phyloP scores from a whole-genome alignment of 2,113 vertebrate genomes.

The Platysteira castanea region DNA sequence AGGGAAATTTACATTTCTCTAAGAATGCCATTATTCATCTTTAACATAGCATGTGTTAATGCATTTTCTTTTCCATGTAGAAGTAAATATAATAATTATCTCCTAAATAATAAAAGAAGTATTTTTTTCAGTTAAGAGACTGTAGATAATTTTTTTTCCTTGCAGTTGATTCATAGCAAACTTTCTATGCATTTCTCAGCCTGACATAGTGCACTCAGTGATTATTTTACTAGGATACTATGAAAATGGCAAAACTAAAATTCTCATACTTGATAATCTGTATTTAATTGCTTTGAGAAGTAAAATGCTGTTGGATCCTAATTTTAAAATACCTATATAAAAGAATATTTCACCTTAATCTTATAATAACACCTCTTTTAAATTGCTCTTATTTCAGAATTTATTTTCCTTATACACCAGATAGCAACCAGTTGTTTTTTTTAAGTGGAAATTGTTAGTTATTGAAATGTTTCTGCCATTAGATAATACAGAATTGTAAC shows the following conservation, averaged over 20 bases:
- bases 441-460: background rate
- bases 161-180: background rate
- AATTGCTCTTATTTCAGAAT: background rate
- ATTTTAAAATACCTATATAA: background rate
- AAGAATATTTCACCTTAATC: background rate
- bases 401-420: background rate
- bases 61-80: background rate
- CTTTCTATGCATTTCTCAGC: background rate
- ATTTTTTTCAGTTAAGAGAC: background rate
- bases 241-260: background rate
- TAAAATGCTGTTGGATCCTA: background rate
- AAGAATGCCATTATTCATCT: background rate
- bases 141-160: background rate
- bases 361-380: background rate
- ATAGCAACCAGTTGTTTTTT: background rate
- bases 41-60: background rate
- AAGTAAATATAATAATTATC: background rate
- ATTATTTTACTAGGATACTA: background rate
- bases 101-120: background rate
- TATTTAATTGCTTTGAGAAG: background rate
- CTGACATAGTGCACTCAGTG: background rate
- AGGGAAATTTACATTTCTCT: background rate
- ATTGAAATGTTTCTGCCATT: background rate
- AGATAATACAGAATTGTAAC: background rate
- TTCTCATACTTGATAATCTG: background rate